Conservation (phyloP, 2,888 invertebrate species). For the Hyppa rectilinea region DNA sequence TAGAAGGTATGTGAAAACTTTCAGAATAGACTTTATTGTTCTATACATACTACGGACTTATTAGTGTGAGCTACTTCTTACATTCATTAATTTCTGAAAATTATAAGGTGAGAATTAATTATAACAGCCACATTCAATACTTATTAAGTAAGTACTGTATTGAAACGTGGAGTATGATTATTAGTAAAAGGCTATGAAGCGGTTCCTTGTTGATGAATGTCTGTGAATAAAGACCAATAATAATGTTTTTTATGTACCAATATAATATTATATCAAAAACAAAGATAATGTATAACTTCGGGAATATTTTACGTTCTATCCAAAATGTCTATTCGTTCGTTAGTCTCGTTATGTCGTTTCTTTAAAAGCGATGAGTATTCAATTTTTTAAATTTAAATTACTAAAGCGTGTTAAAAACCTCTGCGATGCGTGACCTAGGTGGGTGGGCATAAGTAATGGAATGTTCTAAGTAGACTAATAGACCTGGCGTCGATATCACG, state of each 20-base stretch:
- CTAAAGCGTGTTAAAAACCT: too few relatives aligned
- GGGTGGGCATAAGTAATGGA: too few relatives aligned
- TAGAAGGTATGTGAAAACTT: conserved; percentile 37
- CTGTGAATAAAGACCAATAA: too few relatives aligned
- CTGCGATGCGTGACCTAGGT: too few relatives aligned
- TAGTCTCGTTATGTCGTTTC: not conserved
- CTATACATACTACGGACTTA: conserved; percentile 3
- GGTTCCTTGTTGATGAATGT: too few relatives aligned
- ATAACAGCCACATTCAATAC: not conserved
- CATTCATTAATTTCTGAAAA: conserved; percentile 13
- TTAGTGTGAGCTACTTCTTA: conserved; percentile 20
- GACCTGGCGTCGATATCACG: conserved; percentile 16
- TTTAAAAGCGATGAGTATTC: too few relatives aligned
- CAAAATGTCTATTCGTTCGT: not conserved
- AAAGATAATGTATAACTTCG: too few relatives aligned
- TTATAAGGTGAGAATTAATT: conserved; percentile 19
- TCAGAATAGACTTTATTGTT: conserved; percentile 39
- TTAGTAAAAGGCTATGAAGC: too few relatives aligned
- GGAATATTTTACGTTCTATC: too few relatives aligned
- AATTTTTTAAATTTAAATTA: too few relatives aligned
- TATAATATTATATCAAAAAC: too few relatives aligned
- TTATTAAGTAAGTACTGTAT: conserved; percentile 1
- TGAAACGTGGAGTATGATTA: conserved; percentile 17
- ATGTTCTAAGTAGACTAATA: conserved; percentile 3
- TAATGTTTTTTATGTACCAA: too few relatives aligned